These are phyloP conservation scores for Isoperla grammatica DNA, from an alignment of 2,888 invertebrate species.

Conservation along the genomic window DNA sequence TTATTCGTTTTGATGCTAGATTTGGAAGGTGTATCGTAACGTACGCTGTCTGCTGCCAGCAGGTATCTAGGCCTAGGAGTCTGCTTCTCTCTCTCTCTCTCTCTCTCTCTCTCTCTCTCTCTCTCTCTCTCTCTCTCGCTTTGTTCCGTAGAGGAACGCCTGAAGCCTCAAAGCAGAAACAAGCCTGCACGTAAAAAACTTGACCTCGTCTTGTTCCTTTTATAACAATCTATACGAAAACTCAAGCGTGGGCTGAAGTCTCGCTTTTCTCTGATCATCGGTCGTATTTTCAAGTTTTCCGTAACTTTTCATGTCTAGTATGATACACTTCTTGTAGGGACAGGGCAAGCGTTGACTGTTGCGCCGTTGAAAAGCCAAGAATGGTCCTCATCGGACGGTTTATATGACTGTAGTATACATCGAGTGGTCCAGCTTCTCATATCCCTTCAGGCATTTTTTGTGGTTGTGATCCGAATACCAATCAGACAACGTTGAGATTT, in stretches of 20 bases:
- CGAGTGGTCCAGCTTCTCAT: constrained; percentile 1
- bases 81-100: not conserved
- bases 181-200: constrained; percentile 14
- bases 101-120: not conserved
- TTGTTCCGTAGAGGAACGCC: constrained; percentile 10
- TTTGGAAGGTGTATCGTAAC: constrained; percentile 14
- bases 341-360: too few species aligned
- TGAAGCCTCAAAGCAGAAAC: not conserved
- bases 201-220: constrained; percentile 9
- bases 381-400: too few species aligned
- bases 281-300: too few species aligned
- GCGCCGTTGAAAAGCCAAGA: too few species aligned
- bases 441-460: constrained; percentile 1
- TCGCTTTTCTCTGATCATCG: too few species aligned
- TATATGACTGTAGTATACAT: too few species aligned
- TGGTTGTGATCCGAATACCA: constrained; percentile 14
- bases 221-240: too few species aligned
- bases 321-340: too few species aligned
- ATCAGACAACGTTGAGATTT: constrained; percentile 8
- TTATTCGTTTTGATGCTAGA: constrained; percentile 16
- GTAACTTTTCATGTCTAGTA: too few species aligned
- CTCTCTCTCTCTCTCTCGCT: not conserved
- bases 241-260: too few species aligned
- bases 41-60: constrained; percentile 7
- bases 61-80: constrained; percentile 4